A percentile compares a stretch with the other conserved stretches of the same genome.
Evolutionary conservation across 1,140 invertebrate genomes (phyloP).

Genomic region (Pectinophora gossypiella): DNA sequence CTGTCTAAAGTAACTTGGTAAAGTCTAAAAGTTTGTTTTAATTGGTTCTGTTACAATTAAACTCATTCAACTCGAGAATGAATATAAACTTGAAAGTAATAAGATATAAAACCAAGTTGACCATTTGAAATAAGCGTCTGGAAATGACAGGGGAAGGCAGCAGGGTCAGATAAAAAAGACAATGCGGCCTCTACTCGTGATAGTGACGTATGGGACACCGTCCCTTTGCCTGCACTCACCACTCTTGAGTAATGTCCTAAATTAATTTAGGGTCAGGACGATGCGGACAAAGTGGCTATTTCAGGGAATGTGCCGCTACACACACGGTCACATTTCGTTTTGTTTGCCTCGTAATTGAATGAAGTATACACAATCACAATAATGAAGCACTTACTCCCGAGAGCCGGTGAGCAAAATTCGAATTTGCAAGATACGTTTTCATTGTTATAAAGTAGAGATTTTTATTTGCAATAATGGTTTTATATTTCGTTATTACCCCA

Average conservation of each 20-base stretch:
- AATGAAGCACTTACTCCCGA: not conserved
- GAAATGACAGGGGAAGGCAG: not conserved
- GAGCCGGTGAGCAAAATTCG: too few relatives aligned
- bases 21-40: too few relatives aligned
- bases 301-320: not conserved
- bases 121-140: too few relatives aligned
- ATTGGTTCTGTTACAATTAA: too few relatives aligned
- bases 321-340: not conserved
- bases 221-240: constrained; percentile 12
- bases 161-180: constrained; percentile 24
- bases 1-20: too few relatives aligned
- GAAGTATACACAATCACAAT: not conserved
- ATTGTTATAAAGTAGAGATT: not conserved
- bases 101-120: too few relatives aligned
- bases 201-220: constrained; percentile 20
- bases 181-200: constrained; percentile 15
- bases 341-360: not conserved
- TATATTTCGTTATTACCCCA: constrained; percentile 1
- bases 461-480: not conserved
- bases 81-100: too few relatives aligned
- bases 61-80: too few relatives aligned
- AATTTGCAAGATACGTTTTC: not conserved
- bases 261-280: constrained; percentile 22
- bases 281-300: constrained; percentile 28
- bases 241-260: constrained; percentile 19